These are phyloP conservation scores for Trichonephila inaurata DNA, from an alignment of 1,140 invertebrate genomes.

Conservation along the genomic window DNA sequence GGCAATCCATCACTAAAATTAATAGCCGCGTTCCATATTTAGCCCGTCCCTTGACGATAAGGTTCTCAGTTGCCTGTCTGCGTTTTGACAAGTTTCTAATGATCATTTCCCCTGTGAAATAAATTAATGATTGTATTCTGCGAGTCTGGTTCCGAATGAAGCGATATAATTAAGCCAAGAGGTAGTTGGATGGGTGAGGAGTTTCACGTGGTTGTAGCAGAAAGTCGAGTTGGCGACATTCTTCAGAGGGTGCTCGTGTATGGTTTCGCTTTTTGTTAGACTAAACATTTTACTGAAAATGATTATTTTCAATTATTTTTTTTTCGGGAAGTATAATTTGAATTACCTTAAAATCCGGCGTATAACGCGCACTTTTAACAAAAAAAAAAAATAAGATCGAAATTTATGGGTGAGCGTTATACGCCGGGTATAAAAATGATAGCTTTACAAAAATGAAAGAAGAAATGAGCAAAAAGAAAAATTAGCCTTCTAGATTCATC, in stretches of 20 bases:
- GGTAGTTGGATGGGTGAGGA: not conserved
- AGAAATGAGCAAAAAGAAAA: no score
- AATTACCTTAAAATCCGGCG: no score
- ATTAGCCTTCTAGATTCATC: no score
- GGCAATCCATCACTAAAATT: constrained; percentile 66
- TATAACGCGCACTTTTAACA: no score
- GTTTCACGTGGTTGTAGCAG: not conserved
- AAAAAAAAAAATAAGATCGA: no score
- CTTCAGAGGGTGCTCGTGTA: not conserved
- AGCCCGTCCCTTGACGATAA: constrained; percentile 35
- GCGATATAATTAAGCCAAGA: not conserved
- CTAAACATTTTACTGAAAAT: no score
- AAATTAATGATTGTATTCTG: constrained; percentile 67
- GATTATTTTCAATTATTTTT: no score
- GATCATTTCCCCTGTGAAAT: constrained; percentile 62
- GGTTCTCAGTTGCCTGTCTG: constrained; percentile 38
- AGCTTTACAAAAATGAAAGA: no score
- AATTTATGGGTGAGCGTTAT: no score
- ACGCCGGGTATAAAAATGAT: no score
- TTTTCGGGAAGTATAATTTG: no score
- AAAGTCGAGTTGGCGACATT: not conserved
- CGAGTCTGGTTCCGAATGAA: not conserved
- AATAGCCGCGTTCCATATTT: constrained; percentile 64
- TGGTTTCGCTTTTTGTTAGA: no score
- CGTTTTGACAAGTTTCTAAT: constrained; percentile 70